Conservation (phyloP, 2,113 vertebrate genomes). For the Spea bombifrons region DNA sequence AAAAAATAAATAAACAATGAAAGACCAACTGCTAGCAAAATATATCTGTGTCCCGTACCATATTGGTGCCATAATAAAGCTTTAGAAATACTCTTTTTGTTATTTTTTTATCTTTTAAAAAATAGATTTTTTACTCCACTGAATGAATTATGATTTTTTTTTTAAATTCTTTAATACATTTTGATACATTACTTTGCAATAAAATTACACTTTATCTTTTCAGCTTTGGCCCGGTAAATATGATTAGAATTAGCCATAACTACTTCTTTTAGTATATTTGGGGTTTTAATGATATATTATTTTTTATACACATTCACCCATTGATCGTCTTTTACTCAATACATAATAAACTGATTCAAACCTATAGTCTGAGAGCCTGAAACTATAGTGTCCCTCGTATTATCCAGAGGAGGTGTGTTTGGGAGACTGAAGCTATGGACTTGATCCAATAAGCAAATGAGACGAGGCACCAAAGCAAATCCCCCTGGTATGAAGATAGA, state of each 20-base stretch:
- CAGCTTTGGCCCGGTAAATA: too few species aligned
- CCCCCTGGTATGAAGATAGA: slow-evolving; percentile 28
- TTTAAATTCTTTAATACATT: too few species aligned
- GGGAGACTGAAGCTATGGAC: slow-evolving; percentile 27
- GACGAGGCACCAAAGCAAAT: slow-evolving; percentile 31
- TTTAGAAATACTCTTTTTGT: too few species aligned
- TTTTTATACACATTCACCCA: not conserved
- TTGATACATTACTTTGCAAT: too few species aligned
- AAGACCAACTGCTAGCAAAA: not conserved
- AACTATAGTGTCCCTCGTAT: not conserved
- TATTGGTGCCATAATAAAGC: too few species aligned
- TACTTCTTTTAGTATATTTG: not conserved
- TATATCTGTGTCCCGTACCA: too few species aligned
- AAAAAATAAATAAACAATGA: slow-evolving; percentile 10
- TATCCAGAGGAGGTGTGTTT: slow-evolving; percentile 38
- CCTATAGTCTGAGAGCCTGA: slow-evolving; percentile 7
- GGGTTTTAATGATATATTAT: not conserved
- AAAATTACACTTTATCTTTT: too few species aligned
- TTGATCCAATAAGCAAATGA: slow-evolving; percentile 32
- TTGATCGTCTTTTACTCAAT: not conserved
- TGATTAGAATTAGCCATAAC: too few species aligned
- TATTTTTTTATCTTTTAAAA: too few species aligned
- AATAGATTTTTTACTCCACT: too few species aligned
- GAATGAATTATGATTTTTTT: too few species aligned
- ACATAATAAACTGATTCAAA: not conserved